phyloP scores from a whole-genome alignment of 2,113 vertebrate species.

The Melospiza georgiana region DNA sequence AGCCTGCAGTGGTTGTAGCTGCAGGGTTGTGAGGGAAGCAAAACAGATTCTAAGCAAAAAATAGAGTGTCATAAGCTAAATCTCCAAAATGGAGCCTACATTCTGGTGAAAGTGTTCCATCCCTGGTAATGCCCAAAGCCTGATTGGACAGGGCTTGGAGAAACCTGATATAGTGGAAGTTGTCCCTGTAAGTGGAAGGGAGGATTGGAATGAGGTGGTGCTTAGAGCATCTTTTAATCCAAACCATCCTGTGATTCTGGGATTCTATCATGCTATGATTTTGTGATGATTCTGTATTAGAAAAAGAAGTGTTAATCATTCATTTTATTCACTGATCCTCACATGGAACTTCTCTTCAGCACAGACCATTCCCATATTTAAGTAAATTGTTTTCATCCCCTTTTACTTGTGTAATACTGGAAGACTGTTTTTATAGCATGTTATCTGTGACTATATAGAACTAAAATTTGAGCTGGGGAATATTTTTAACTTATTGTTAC shows the following conservation, averaged over 20 bases:
- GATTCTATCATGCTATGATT: too few species aligned
- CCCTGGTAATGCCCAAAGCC: neutral
- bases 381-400: neutral
- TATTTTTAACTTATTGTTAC: neutral
- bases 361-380: neutral
- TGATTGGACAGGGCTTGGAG: rapidly evolving
- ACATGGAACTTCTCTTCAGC: rapidly evolving
- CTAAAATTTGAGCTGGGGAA: neutral
- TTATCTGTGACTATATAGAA: neutral
- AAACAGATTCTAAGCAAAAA: neutral
- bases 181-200: too few species aligned
- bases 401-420: neutral
- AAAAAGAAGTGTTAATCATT: neutral
- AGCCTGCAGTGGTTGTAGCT: neutral
- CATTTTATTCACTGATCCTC: neutral
- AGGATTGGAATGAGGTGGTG: neutral
- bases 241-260: neutral
- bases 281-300: too few species aligned
- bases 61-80: neutral
- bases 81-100: rapidly evolving
- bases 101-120: neutral
- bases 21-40: neutral
- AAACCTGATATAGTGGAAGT: neutral
- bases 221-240: neutral
- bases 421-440: rapidly evolving